phyloP scores from a whole-genome alignment of 2,888 invertebrate species.

The Epinotia brunnichana region DNA sequence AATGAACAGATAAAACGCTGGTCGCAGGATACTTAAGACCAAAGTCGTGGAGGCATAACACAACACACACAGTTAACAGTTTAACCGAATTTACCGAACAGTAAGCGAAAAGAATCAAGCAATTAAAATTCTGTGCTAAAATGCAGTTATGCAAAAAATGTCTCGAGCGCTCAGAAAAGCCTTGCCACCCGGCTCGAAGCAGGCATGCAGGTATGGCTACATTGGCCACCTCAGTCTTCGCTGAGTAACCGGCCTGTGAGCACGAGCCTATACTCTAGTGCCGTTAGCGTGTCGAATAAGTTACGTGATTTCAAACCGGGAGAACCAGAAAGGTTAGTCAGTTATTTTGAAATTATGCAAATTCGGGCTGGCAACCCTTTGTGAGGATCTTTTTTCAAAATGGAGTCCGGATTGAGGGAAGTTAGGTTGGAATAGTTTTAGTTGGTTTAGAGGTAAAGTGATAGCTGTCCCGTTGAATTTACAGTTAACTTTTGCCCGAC shows the following conservation, averaged over 20 bases:
- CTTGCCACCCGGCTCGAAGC: constrained; percentile 27
- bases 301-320: constrained; percentile 31
- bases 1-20: no score
- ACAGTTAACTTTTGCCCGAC: constrained; percentile 34
- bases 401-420: neutral
- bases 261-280: constrained; percentile 14
- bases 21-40: no score
- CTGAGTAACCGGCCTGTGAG: constrained; percentile 19
- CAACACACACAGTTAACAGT: no score
- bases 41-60: no score
- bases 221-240: constrained; percentile 31
- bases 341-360: constrained; percentile 12
- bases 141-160: constrained; percentile 7
- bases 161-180: constrained; percentile 16
- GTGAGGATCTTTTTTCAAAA: constrained; percentile 5
- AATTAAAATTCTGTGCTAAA: constrained; percentile 1
- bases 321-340: constrained; percentile 34
- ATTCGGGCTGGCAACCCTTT: constrained; percentile 25
- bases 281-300: constrained; percentile 20
- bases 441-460: constrained; percentile 22
- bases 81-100: neutral
- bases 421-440: constrained; percentile 25
- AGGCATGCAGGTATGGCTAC: constrained; percentile 33
- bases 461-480: constrained; percentile 38
- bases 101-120: neutral